phyloP scores from a whole-genome alignment of 1,140 invertebrate genomes.

The Drosophila equinoxialis region DNA sequence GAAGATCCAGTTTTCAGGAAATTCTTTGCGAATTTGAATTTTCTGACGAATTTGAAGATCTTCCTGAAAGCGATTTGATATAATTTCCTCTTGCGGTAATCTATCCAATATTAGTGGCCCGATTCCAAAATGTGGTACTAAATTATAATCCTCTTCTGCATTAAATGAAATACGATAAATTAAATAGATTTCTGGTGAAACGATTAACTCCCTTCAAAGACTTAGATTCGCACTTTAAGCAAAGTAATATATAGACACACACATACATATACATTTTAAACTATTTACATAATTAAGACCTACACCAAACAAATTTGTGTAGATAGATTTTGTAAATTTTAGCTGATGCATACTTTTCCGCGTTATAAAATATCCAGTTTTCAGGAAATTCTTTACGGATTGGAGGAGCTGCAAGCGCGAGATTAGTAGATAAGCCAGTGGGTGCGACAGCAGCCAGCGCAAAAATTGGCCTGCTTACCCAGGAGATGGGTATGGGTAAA shows the following conservation, averaged over 20 bases:
- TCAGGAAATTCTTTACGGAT: conserved; percentile 13
- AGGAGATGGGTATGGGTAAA: not conserved
- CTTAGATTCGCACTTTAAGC: no score
- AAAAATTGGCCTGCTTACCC: not conserved
- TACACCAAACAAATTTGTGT: not conserved
- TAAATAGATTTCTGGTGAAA: no score
- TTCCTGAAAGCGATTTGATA: not conserved
- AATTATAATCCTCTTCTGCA: no score
- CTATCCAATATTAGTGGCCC: not conserved
- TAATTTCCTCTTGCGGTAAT: not conserved
- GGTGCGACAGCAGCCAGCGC: not conserved
- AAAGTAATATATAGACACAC: no score
- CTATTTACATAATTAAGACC: not conserved
- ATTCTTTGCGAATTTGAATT: conserved; percentile 20
- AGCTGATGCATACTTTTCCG: not conserved
- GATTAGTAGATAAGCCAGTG: not conserved
- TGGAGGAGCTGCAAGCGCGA: not conserved
- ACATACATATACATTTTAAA: not conserved
- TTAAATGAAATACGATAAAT: no score
- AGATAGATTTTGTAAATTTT: no score
- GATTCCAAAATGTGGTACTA: not conserved
- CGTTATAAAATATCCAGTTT: conserved; percentile 10
- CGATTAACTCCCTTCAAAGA: no score
- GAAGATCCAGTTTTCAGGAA: conserved; percentile 43
- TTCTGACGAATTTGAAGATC: not conserved